Base-by-base conservation (phyloP, 2,113 vertebrate genomes). In the Hydrochoerus hydrochaeris region DNA sequence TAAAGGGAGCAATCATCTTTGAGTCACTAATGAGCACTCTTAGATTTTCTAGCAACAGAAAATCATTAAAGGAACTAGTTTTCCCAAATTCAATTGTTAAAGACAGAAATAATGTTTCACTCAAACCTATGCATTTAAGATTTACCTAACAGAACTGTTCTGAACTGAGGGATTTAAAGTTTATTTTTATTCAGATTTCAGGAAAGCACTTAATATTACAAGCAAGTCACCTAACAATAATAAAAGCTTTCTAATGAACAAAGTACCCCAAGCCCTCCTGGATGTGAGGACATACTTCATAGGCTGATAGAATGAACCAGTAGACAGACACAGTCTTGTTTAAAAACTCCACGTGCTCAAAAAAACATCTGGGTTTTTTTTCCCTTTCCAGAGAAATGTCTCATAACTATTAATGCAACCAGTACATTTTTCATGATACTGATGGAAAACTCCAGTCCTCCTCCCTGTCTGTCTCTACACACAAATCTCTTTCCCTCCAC, bases 11-110 rank as follows among this genome's bases (percentile, higher is more conserved):
- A 58, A 95, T 82, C 65, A 26, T 83, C 91, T 90, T 97, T 94
- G 89, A 96, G 94, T 95, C 90, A 82, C 97, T 97, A 97, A 97
- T 91, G 96, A 96, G 96, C 95, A 82, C 83, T 93, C 96, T 97
- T 88, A 93, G 57, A 88, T 94, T 96, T 62, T 41, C 44, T 78
- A 93, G 92, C 87, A 83, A 86, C 90, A 96, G 90, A 94, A 96
- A 91, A 94, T 93, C 94, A 89, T 97, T 94, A 85, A 91, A 96
- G 86, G 88, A 88, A 91, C 30, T 86, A 69, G 90, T 87, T 84
- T 95, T 73, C 69, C 83, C 80, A 89, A 96, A 83, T 95, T 97
- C 83, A 94, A 58, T 90, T 96, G 94, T 69, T 83, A 95, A 97
- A 87, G 38, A 93, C 30, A 65, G 85, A 78, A 94, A 89, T 60